Evolutionary conservation across 2,113 vertebrate genomes (phyloP).

Genomic region (Nothoprocta pentlandii): DNA sequence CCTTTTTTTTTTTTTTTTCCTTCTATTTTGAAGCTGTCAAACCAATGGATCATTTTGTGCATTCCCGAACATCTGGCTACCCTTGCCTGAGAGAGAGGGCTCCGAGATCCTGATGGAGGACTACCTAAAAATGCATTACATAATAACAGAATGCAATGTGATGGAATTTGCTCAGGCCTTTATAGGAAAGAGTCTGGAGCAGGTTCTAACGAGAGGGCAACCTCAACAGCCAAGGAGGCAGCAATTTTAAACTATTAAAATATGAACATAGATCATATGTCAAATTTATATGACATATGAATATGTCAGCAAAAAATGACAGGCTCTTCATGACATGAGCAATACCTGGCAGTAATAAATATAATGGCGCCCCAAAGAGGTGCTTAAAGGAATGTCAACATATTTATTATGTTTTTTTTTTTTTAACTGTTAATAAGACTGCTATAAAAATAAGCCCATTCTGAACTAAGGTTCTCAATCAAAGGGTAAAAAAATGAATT

Average conservation of each 20-base stretch:
- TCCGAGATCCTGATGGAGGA: neutral
- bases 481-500: conserved; percentile 8
- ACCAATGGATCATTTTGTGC: neutral
- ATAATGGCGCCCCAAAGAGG: neutral
- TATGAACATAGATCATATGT: too few species aligned
- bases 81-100: neutral
- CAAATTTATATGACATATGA: too few species aligned
- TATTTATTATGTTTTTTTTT: neutral
- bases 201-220: neutral
- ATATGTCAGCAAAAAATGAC: neutral
- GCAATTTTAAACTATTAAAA: conserved; percentile 1
- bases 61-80: neutral
- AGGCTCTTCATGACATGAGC: conserved; percentile 7
- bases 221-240: neutral
- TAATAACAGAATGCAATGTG: neutral
- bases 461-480: neutral
- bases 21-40: neutral
- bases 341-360: neutral
- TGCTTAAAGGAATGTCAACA: conserved; percentile 31
- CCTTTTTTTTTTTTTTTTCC: neutral
- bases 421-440: conserved; percentile 32
- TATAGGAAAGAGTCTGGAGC: neutral
- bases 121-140: neutral
- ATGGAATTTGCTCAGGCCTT: neutral
- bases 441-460: neutral